A percentile compares a stretch with the other conserved stretches of the same genome.
Evolutionary conservation across 2,888 invertebrate genomes (phyloP).

Genomic region (Brachyptera putata): DNA sequence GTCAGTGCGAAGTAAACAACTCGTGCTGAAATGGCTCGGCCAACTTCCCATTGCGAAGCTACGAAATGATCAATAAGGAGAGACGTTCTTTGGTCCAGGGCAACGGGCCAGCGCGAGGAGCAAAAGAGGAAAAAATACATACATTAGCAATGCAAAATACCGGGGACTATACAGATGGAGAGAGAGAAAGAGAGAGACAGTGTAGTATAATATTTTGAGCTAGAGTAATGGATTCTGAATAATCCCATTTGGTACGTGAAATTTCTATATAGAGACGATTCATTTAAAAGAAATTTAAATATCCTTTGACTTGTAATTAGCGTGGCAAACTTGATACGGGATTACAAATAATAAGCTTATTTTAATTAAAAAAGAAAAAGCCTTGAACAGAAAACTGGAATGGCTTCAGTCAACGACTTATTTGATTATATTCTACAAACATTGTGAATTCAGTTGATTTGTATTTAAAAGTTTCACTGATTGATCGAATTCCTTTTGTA

Average conservation of each 20-base stretch:
- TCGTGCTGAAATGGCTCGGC: not conserved
- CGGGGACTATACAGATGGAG: not conserved
- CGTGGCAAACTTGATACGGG: conserved; percentile 1
- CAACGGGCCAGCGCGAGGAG: not conserved
- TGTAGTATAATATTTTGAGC: conserved; percentile 8
- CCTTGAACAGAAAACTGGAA: too few species aligned
- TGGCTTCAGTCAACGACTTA: too few species aligned
- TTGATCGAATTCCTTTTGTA: too few species aligned
- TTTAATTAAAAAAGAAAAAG: conserved; percentile 15
- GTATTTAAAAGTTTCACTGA: too few species aligned
- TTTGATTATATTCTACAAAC: too few species aligned
- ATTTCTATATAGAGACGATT: not conserved
- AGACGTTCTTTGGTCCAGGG: not conserved
- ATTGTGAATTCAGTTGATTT: too few species aligned
- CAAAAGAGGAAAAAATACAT: not conserved
- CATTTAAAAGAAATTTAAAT: conserved; percentile 7
- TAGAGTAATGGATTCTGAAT: conserved; percentile 14
- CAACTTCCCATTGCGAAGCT: not conserved
- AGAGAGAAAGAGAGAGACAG: not conserved
- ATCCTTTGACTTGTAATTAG: conserved; percentile 8
- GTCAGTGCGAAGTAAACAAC: not conserved
- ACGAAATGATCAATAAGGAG: conserved; percentile 5
- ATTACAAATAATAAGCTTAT: not conserved
- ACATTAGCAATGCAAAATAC: conserved; percentile 16
- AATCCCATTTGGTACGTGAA: not conserved